Conservation (phyloP, 1,140 invertebrate genomes). For the Drosophila ficusphila region DNA sequence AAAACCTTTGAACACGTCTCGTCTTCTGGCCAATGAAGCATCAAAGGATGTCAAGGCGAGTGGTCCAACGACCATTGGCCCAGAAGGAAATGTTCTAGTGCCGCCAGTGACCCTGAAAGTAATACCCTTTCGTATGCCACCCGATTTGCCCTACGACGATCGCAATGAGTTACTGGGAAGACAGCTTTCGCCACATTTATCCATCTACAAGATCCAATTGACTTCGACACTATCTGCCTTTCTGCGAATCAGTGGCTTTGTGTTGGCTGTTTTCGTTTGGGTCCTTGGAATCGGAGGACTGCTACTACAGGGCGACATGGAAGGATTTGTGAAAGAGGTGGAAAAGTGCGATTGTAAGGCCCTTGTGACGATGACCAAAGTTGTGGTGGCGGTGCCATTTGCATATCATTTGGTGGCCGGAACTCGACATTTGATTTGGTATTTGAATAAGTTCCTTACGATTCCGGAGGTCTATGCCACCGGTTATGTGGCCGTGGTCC, state of each 20-base stretch:
- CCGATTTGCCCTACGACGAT: slow-evolving; percentile 85
- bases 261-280: slow-evolving; percentile 85
- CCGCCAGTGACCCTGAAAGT: slow-evolving; percentile 32
- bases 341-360: slow-evolving; percentile 84
- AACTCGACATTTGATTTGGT: slow-evolving; percentile 89
- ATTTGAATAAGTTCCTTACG: slow-evolving; percentile 87
- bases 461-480: slow-evolving; percentile 89
- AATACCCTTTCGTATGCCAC: background rate
- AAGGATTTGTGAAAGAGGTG: slow-evolving; percentile 85
- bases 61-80: slow-evolving; percentile 14
- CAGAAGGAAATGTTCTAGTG: background rate
- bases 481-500: slow-evolving; percentile 86
- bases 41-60: background rate
- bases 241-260: slow-evolving; percentile 90
- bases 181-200: slow-evolving; percentile 93
- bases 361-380: slow-evolving; percentile 84
- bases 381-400: slow-evolving; percentile 86
- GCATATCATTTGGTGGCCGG: slow-evolving; percentile 89
- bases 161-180: slow-evolving; percentile 88
- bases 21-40: background rate
- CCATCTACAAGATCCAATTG: slow-evolving; percentile 91
- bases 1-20: background rate
- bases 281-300: slow-evolving; percentile 85
- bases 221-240: slow-evolving; percentile 92
- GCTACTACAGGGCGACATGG: slow-evolving; percentile 84